phyloP scores from a whole-genome alignment of 23 tunicate species.

The Trididemnum nubilum region DNA sequence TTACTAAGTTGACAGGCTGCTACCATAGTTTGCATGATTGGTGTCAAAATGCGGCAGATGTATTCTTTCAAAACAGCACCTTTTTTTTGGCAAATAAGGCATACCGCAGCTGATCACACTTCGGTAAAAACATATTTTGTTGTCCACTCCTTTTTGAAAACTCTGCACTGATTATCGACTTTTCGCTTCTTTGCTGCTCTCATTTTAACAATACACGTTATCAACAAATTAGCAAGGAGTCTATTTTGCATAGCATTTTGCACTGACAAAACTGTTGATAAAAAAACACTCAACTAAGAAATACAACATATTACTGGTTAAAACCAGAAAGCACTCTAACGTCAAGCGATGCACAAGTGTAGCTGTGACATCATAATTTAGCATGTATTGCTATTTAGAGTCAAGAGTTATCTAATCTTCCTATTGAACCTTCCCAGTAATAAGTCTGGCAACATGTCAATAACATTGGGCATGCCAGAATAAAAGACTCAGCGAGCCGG shows the following conservation, averaged over 20 bases:
- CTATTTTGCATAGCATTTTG: background rate
- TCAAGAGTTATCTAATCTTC: no score
- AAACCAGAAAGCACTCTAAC: background rate
- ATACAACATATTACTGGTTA: background rate
- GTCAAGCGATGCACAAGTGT: background rate
- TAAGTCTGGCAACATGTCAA: no score
- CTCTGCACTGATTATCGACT: constrained; percentile 20
- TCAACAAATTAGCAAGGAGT: background rate
- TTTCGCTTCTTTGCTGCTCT: constrained; percentile 43
- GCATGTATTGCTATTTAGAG: no score
- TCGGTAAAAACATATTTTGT: constrained; percentile 21
- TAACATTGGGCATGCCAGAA: no score
- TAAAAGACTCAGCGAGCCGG: no score
- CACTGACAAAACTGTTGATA: background rate
- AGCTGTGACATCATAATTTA: no score
- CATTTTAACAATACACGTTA: no score
- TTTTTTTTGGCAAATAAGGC: constrained; percentile 8
- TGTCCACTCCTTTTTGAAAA: constrained; percentile 39
- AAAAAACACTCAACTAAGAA: background rate
- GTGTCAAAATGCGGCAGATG: background rate
- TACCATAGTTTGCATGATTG: background rate
- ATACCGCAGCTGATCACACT: constrained; percentile 24
- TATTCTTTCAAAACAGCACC: constrained; percentile 28
- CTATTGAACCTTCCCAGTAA: no score
- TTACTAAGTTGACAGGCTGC: constrained; percentile 19